A percentile compares a stretch with the other conserved stretches of the same genome.
Evolutionary conservation across 2,888 invertebrate genomes (phyloP).

Genomic region (Rhamphomyia laevipes): DNA sequence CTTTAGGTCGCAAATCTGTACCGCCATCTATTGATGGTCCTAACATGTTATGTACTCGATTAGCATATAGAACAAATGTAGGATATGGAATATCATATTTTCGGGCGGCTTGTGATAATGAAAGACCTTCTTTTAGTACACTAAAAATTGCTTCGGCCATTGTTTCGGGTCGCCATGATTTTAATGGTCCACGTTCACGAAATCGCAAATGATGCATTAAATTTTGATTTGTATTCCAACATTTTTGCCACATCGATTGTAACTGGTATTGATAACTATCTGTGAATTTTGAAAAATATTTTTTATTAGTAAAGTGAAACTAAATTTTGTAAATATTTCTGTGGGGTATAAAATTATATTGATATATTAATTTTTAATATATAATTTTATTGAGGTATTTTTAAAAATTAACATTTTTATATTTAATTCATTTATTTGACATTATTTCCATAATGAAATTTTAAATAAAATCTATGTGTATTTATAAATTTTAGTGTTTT

Average conservation of each 20-base stretch:
- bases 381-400: too few relatives aligned
- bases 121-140: slow-evolving; percentile 80
- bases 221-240: slow-evolving; percentile 88
- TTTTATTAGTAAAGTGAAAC: too few relatives aligned
- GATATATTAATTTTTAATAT: too few relatives aligned
- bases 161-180: slow-evolving; percentile 88
- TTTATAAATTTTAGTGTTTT: too few relatives aligned
- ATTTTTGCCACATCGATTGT: slow-evolving; percentile 93
- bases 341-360: background rate
- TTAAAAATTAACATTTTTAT: too few relatives aligned
- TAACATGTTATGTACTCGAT: slow-evolving; percentile 86
- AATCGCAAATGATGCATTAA: slow-evolving; percentile 83
- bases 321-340: background rate
- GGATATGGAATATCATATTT: slow-evolving; percentile 93
- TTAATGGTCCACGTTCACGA: slow-evolving; percentile 82
- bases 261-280: slow-evolving; percentile 92
- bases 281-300: slow-evolving; percentile 36
- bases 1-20: slow-evolving; percentile 82
- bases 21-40: slow-evolving; percentile 87
- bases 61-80: slow-evolving; percentile 85
- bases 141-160: slow-evolving; percentile 93
- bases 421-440: too few relatives aligned
- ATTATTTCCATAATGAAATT: too few relatives aligned
- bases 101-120: slow-evolving; percentile 79
- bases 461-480: too few relatives aligned